Evolutionary conservation across 2,113 vertebrate species (phyloP).

Genomic region (Xiphorhynchus elegans): DNA sequence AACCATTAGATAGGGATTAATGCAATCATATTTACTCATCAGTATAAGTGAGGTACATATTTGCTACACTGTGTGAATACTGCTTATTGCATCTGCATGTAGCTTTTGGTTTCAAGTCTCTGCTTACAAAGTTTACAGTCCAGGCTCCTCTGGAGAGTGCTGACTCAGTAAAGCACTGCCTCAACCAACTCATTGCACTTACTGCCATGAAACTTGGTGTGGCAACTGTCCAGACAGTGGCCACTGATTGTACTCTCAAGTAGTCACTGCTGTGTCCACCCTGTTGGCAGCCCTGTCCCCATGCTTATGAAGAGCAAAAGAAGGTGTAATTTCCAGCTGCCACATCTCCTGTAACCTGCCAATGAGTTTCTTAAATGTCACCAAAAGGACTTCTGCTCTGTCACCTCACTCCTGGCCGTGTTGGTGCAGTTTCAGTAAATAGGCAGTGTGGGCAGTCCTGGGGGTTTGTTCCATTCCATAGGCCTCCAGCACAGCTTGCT

Average conservation of each 20-base stretch:
- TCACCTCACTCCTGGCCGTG: rapidly evolving
- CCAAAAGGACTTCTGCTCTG: neutral
- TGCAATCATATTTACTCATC: neutral
- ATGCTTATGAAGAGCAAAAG: neutral
- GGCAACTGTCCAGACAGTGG: neutral
- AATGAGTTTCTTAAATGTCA: neutral
- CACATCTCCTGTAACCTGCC: neutral
- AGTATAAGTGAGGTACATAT: neutral
- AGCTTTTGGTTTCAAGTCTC: neutral
- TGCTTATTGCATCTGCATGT: neutral
- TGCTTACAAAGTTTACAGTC: neutral
- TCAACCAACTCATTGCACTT: neutral
- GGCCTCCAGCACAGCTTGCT: neutral
- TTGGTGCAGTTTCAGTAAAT: neutral
- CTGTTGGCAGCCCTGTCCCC: neutral
- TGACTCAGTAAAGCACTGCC: neutral
- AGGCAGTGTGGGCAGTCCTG: too few species aligned
- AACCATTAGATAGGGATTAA: neutral
- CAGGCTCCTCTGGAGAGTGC: neutral
- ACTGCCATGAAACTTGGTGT: neutral
- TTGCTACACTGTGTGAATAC: neutral
- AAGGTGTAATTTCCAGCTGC: neutral
- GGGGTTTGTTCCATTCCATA: neutral
- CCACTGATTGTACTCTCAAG: neutral
- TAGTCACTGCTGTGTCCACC: neutral